Base-by-base conservation (phyloP, 2,888 invertebrate species). In the Hydriomena furcata region DNA sequence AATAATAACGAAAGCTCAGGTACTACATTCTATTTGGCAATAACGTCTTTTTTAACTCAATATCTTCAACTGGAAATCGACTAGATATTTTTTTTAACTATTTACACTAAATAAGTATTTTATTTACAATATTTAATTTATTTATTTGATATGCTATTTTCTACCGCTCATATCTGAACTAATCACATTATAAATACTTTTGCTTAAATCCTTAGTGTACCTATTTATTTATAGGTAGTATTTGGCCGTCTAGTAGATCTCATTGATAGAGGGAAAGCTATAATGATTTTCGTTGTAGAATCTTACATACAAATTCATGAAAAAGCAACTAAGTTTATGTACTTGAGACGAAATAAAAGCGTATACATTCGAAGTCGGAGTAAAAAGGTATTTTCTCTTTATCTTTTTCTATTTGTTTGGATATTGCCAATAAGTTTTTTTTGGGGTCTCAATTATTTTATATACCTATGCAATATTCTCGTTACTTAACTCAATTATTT, bases 181-280 rank as follows among this genome's bases (percentile, higher is more conserved):
- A 53, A 59, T 64, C 63, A 68, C 66, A 63, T 65, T 73, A 73
- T 79, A 59, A 61, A 62, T 58, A 61, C 51, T 60, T 62, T 52
- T 58, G 37, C 52, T 54, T 52, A 43, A n/a, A n/a, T n/a, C n/a
- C n/a, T 42, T 45, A 51, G 42, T 47, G 17, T 30, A 25, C 13
- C 8, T 34, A 8, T 4, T 32, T 32, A 31, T 30, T 7, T 10
- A 13, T 28, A 27, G 53, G 54, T 60, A 60, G 51, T 72, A 82
- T 82, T 82, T 82, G 82, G 74, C 65, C 82, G 73, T 66, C 81
- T 49, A 58, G 66, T 72, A 79, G 74, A 76, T 79, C 71, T 71
- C 68, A 56, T 43, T 52, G 36, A 43, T 23, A 45, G n/a, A 27
- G 13, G 32, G 43, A 30, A 47, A 32, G 7, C 8, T 24, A 44